Percentiles rank a stretch among this genome's conserved stretches.
Evolutionary conservation across 2,888 invertebrate species (phyloP).

Genomic region (Vanessa cardui): DNA sequence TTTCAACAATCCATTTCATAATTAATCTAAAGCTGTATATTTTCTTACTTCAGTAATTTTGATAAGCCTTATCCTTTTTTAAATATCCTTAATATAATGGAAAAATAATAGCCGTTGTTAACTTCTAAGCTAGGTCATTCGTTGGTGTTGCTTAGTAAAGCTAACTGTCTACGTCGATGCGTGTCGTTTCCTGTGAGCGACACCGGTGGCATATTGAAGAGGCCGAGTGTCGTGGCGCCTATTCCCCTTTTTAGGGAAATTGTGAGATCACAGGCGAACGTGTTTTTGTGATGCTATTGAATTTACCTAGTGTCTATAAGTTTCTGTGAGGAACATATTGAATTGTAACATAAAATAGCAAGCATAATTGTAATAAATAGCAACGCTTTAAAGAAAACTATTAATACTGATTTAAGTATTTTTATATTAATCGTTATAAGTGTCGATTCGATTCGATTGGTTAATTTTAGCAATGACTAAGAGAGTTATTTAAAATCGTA

Average conservation of each 20-base stretch:
- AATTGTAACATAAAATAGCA: not conserved
- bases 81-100: too few relatives aligned
- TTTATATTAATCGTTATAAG: too few relatives aligned
- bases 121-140: constrained; percentile 45
- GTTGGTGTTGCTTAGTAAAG: constrained; percentile 49
- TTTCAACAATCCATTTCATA: too few relatives aligned
- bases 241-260: constrained; percentile 18
- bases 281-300: not conserved
- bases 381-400: too few relatives aligned
- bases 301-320: not conserved
- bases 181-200: constrained; percentile 45
- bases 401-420: too few relatives aligned
- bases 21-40: too few relatives aligned
- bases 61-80: too few relatives aligned
- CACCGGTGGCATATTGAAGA: constrained; percentile 45
- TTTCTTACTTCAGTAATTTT: too few relatives aligned
- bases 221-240: constrained; percentile 33
- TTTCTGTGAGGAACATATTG: not conserved
- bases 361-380: too few relatives aligned
- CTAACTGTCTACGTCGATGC: constrained; percentile 43
- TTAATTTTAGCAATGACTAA: too few relatives aligned
- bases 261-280: constrained; percentile 10
- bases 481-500: too few relatives aligned
- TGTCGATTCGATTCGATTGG: too few relatives aligned
- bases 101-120: not conserved